A percentile compares a stretch with the other conserved stretches of the same genome.
phyloP scores from a whole-genome alignment of 2,113 vertebrate species.

The Phalacrocorax pelagicus region DNA sequence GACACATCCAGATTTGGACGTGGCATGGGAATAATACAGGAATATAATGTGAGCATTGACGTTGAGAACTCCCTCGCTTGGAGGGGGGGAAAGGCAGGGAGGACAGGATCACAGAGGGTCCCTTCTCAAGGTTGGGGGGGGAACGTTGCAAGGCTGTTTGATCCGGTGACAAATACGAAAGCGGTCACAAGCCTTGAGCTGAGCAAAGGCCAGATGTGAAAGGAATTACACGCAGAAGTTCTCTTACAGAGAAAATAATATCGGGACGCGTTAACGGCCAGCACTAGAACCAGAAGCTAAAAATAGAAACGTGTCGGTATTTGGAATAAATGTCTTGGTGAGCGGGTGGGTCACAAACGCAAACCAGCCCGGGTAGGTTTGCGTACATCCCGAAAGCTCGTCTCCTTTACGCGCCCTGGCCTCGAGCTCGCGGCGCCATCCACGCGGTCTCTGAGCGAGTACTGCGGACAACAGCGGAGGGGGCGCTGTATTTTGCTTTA shows the following conservation, averaged over 20 bases:
- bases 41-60: rapidly evolving
- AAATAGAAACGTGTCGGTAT: not conserved
- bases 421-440: not conserved
- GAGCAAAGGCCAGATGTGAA: constrained; percentile 38
- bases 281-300: constrained; percentile 18
- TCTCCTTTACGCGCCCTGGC: not conserved
- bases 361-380: not conserved
- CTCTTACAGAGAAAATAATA: constrained; percentile 28
- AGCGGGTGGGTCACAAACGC: not conserved
- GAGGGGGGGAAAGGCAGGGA: not conserved
- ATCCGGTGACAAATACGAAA: not conserved
- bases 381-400: not conserved
- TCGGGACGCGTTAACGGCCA: not conserved
- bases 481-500: not conserved
- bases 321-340: not conserved
- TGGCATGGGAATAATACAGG: rapidly evolving
- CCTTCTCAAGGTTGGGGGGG: not conserved
- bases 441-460: not conserved
- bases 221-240: constrained; percentile 21
- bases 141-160: not conserved
- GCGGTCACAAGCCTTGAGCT: constrained; percentile 5
- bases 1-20: rapidly evolving
- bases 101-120: not conserved
- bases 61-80: not conserved
- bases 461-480: not conserved